Percentiles rank a stretch among this genome's conserved stretches.
Conservation (phyloP, 2,797 vertebrate species). For the Iguana delicatissima region DNA sequence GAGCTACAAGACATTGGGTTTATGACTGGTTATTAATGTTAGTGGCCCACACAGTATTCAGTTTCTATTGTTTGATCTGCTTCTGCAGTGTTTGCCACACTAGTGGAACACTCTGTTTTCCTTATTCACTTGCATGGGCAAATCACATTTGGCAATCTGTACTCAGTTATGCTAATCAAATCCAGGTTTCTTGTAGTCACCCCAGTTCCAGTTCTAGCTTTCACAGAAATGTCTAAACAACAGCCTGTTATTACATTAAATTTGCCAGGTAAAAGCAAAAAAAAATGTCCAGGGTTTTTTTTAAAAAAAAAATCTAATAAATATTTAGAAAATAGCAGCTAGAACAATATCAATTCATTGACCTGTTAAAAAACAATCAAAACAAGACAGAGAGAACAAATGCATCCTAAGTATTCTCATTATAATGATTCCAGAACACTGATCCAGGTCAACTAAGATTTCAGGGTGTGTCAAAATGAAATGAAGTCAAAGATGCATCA, state of each 20-base stretch:
- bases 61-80: slow-evolving; percentile 27
- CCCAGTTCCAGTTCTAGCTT: neutral
- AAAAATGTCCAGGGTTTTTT: too few relatives aligned
- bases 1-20: neutral
- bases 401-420: too few relatives aligned
- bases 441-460: too few relatives aligned
- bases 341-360: neutral
- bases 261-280: neutral
- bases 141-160: slow-evolving; percentile 26
- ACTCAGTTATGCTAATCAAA: slow-evolving; percentile 36
- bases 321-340: too few relatives aligned
- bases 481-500: too few relatives aligned
- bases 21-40: slow-evolving; percentile 1
- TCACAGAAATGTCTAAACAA: slow-evolving; percentile 14
- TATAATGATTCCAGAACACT: too few relatives aligned
- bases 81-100: slow-evolving; percentile 1
- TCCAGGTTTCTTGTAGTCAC: slow-evolving; percentile 9
- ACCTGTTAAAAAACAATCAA: neutral
- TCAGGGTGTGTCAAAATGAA: too few relatives aligned
- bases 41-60: slow-evolving; percentile 13
- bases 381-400: too few relatives aligned
- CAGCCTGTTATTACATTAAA: neutral
- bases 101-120: slow-evolving; percentile 27
- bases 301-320: too few relatives aligned
- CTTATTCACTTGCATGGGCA: slow-evolving; percentile 10